These are phyloP conservation scores for Strix occidentalis DNA, from an alignment of 2,797 vertebrate genomes.

Conservation along the genomic window DNA sequence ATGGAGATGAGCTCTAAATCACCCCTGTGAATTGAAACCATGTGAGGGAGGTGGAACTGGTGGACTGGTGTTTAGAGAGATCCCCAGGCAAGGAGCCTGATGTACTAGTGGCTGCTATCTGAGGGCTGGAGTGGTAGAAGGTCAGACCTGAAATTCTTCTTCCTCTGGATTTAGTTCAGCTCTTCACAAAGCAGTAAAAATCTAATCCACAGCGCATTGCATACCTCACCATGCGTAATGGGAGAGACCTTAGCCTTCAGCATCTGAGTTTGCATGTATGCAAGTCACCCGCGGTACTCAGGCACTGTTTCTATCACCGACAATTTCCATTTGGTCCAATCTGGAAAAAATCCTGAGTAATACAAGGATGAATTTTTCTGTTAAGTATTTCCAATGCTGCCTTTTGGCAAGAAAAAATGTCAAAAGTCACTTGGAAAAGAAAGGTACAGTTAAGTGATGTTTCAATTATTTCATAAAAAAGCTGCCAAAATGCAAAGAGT, in stretches of 20 bases:
- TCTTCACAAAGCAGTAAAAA: not conserved
- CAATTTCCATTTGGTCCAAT: constrained; percentile 52
- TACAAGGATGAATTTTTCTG: constrained; percentile 43
- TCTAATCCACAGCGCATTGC: not conserved
- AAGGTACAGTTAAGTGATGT: not conserved
- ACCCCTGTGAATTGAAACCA: not conserved
- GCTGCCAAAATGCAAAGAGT: constrained; percentile 12
- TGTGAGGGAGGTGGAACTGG: not conserved
- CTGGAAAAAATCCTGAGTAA: constrained; percentile 70
- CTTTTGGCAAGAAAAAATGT: constrained; percentile 50
- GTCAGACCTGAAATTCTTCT: not conserved
- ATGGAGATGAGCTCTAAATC: not conserved
- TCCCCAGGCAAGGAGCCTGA: not conserved
- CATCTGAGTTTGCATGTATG: not conserved
- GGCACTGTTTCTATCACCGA: constrained; percentile 41
- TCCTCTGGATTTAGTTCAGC: not conserved
- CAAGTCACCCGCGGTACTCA: not conserved
- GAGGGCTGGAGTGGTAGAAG: not conserved
- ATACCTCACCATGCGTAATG: not conserved
- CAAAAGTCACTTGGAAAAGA: constrained; percentile 61
- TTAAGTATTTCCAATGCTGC: constrained; percentile 70
- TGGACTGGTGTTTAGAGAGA: not conserved
- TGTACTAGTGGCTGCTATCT: fast-evolving
- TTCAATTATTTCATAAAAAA: constrained; percentile 13
- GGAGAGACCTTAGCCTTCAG: not conserved